Evolutionary conservation across 1,140 invertebrate species (phyloP), one percentile per base, ranked within the genome.

Genomic region (Saccostrea cuccullata): DNA sequence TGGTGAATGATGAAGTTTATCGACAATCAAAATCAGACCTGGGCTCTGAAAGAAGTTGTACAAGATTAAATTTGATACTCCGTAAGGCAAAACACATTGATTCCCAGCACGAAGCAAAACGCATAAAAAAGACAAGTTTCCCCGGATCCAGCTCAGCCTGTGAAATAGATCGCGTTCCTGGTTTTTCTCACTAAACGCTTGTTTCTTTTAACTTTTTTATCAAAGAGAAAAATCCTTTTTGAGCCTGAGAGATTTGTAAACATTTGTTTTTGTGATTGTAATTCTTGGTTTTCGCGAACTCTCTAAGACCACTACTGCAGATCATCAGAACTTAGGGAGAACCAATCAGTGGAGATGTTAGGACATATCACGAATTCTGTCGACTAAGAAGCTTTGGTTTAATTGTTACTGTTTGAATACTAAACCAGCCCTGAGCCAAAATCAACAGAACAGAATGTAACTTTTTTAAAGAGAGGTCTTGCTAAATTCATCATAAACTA

Each of bases 201-300:
- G 82, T 56, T 84, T 84, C 82, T 84, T 84, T 84, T 84, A 84
- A 84, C 82, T 84, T 84, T 82, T 84, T 84, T 84, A 55, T 55
- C 55, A 55, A 84, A 84, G 55, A 56, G 40, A 36, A 84, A 84
- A 84, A 84, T 23, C 55, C 82, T 56, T 84, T 84, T 55, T 56
- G 40, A 84, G 82, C 82, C 55, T 84, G 55, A 84, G 82, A 84
- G 82, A 84, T 84, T 84, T 84, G 82, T 84, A 84, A 84, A 84
- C 82, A 84, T 84, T 84, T 84, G 82, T 84, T 84, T 84, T 84
- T 55, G 82, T 84, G 55, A 84, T 84, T 84, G 36, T 84, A 84
- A 84, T 84, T 84, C 55, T 84, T 56, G 40, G n/a, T 55, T 84
- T 84, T 36, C 20, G 60, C 60, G 60, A 67, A n/a, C 23, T 20